Evolutionary conservation across 2,113 vertebrate species (phyloP), one percentile per base, ranked within the genome.

Genomic region (Nycticryphes semicollaris): DNA sequence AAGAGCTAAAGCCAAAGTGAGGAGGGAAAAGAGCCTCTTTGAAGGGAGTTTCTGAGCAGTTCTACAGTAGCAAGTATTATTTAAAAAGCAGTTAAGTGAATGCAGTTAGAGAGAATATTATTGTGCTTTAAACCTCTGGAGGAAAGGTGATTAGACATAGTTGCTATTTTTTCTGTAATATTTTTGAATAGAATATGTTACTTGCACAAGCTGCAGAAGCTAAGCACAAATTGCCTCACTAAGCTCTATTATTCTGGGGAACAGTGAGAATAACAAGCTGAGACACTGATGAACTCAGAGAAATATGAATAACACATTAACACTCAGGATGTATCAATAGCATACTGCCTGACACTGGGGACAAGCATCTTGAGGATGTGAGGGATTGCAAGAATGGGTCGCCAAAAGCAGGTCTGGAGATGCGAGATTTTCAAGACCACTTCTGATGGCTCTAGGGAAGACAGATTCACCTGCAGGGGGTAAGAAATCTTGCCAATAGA

Each of bases 301-400:
- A 96, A 97, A 96, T 79, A 93, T 96, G 96, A 97, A 97, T 97
- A 97, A 96, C 93, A 91, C 83, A 96, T 95, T 94, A 95, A 54
- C 51, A 57, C 85, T 93, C 33, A 56, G 77, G 75, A 94, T 94
- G 64, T 93, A 97, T 97, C 95, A 90, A 92, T 90, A 96, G 43
- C 48, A 8, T 56, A 31, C 43, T 82, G 75, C 62, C 72, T 95
- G 78, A 92, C 62, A 93, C 31, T n/a, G 22, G n/a, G 73, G 69
- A 83, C 69, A 91, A 62, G 50, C 76, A 80, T 63, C 48, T 70
- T 19, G 13, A 74, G n/a, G 37, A 86, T 86, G 31, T 0, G 3
- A 82, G 33, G 33, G 39, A 94, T 51, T 77, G 57, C 64, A 87
- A 80, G 62, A 74, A 64, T 67, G 13, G 48, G 31, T 89, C 1